Base-by-base conservation (phyloP, 2,888 invertebrate genomes). In the Malacosoma neustria region DNA sequence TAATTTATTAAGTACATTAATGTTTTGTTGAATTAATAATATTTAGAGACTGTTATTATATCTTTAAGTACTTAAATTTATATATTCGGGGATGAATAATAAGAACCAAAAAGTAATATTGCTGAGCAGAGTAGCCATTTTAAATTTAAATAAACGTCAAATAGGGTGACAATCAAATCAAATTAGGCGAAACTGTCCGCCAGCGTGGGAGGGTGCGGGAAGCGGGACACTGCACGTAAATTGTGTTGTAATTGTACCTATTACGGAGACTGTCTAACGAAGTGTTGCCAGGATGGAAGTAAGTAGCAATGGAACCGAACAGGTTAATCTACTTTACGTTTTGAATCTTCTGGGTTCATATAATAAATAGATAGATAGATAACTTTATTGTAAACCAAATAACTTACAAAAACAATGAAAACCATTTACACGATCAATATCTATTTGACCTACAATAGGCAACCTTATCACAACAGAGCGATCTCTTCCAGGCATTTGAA, bases 161-260 rank as follows among this genome's bases (percentile, higher is more conserved):
- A 71, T 61, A 52, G 58, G 65, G 61, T 66, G 76, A 74, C 75
- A 72, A 77, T 72, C 65, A 71, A 72, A 75, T 74, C 66, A 66
- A 74, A 79, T 76, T 74, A 75, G 68, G 60, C 54, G 61, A 61
- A 61, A 68, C 72, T 60, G 69, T 62, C 61, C 51, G 64, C 53
- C 54, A 48, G 50, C 47, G 22, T 22, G 22, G 22, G 22, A 22
- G 22, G 22, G 22, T 9, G 22, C 22, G 22, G 22, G 22, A 22
- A 22, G 22, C 22, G 9, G 22, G 22, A 22, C 22, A 22, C 22
- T 22, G 22, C 5, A 22, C 22, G 69, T 70, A 70, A 73, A 77
- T 68, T 65, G 70, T 65, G 55, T 51, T 55, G 68, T 76, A 77
- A 77, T 77, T 75, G 63, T 57, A 46, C 48, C 68, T 61, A 71